Percentiles rank a stretch among this genome's conserved stretches.
Evolutionary conservation across 1,140 invertebrate genomes (phyloP).

Genomic region (Schlechtendalia chinensis): DNA sequence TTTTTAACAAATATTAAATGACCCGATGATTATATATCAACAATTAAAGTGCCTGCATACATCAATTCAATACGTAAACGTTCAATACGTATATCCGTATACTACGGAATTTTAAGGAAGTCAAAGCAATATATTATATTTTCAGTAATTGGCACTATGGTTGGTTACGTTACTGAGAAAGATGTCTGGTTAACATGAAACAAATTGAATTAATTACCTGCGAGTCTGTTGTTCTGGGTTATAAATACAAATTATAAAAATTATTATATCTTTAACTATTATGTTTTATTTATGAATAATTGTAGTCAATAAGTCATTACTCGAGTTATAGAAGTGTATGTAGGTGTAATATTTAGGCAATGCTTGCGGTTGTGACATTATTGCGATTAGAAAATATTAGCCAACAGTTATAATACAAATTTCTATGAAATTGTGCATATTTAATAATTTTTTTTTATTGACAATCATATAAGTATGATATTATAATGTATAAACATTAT

Average conservation of each 20-base stretch:
- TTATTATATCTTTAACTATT: background rate
- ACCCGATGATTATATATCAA: too few species aligned
- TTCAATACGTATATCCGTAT: too few species aligned
- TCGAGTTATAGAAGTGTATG: background rate
- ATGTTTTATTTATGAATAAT: background rate
- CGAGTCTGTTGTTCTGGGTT: background rate
- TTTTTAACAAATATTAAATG: too few species aligned
- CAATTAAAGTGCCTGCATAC: too few species aligned
- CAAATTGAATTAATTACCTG: background rate
- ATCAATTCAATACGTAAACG: too few species aligned
- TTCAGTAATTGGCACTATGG: background rate
- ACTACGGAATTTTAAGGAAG: too few species aligned
- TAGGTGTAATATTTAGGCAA: conserved; percentile 2
- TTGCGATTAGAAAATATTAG: background rate
- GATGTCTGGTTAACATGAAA: background rate
- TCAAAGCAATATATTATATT: too few species aligned
- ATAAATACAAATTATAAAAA: background rate
- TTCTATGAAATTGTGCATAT: too few species aligned
- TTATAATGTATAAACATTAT: too few species aligned
- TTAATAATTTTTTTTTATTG: too few species aligned
- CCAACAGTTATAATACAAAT: background rate
- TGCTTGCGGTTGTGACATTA: background rate
- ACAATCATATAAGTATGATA: too few species aligned
- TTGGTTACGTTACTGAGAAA: background rate
- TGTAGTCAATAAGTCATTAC: background rate